A percentile compares a stretch with the other conserved stretches of the same genome.
phyloP scores from a whole-genome alignment of 1,140 invertebrate species.

The Rhynchophorus ferrugineus region DNA sequence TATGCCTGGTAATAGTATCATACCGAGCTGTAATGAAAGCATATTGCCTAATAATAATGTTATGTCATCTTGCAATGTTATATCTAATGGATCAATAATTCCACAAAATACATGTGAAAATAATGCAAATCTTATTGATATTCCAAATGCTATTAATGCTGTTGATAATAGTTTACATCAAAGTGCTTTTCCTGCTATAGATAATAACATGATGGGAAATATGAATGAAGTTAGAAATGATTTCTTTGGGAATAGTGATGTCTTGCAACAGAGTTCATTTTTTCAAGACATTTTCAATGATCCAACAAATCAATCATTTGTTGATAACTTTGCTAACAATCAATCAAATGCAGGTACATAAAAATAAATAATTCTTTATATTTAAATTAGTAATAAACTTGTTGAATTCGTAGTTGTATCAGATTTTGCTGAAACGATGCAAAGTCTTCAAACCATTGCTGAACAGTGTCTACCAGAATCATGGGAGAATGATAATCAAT shows the following conservation, averaged over 20 bases:
- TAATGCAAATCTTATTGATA: conserved; percentile 4
- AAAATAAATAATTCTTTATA: conserved; percentile 1
- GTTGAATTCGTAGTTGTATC: conserved; percentile 33
- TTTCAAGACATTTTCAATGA: conserved; percentile 40
- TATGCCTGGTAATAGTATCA: conserved; percentile 11
- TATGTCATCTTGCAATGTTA: conserved; percentile 1
- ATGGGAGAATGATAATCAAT: conserved; percentile 26
- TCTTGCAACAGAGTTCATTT: conserved; percentile 35
- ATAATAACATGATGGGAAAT: conserved; percentile 14
- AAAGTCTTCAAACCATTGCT: conserved; percentile 39
- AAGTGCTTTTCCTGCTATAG: conserved; percentile 6
- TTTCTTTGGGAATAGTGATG: conserved; percentile 32
- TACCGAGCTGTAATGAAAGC: conserved; percentile 2
- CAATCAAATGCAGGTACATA: conserved; percentile 30
- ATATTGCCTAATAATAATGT: conserved; percentile 3
- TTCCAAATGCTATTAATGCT: conserved; percentile 1
- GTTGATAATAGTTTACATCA: conserved; percentile 17
- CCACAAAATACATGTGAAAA: not conserved
- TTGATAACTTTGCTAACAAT: conserved; percentile 35
- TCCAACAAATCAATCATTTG: conserved; percentile 33
- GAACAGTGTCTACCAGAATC: conserved; percentile 37
- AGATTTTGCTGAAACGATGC: conserved; percentile 40
- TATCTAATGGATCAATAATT: conserved; percentile 3
- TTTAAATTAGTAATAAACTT: not conserved
- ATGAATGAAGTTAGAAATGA: conserved; percentile 31